These are phyloP conservation scores for Drosophila subobscura DNA, from an alignment of 1,140 invertebrate genomes.

Conservation along the genomic window DNA sequence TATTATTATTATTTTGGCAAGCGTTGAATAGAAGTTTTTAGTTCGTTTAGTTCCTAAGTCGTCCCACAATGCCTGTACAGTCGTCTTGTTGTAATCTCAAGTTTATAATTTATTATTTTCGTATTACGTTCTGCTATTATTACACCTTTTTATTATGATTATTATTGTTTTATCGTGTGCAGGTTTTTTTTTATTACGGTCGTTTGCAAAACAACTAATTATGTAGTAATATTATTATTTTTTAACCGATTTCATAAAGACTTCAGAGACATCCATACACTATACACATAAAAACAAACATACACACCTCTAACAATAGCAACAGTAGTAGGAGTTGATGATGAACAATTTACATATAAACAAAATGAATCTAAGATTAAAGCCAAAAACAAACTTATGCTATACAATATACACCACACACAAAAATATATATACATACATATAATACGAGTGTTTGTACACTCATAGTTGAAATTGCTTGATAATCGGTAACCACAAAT, in stretches of 20 bases:
- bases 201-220: conserved; percentile 75
- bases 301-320: conserved; percentile 39
- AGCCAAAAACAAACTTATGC: conserved; percentile 74
- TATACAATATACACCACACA: conserved; percentile 50
- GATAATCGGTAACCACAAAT: conserved; percentile 69
- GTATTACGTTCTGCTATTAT: conserved; percentile 51
- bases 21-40: conserved; percentile 54
- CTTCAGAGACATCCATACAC: conserved; percentile 42
- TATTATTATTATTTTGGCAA: conserved; percentile 52
- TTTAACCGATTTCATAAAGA: conserved; percentile 51
- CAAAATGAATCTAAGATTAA: conserved; percentile 76
- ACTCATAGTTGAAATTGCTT: conserved; percentile 76
- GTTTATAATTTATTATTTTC: conserved; percentile 76
- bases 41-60: conserved; percentile 59
- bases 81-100: conserved; percentile 78
- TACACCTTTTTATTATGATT: conserved; percentile 31
- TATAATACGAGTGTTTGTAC: conserved; percentile 30
- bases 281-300: conserved; percentile 24
- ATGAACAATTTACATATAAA: conserved; percentile 65
- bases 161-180: conserved; percentile 70
- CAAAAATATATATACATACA: conserved; percentile 30
- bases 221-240: conserved; percentile 49
- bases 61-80: conserved; percentile 58
- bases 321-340: conserved; percentile 16
- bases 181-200: conserved; percentile 61